These are phyloP conservation scores for Lepidotrigona ventralis DNA, from an alignment of 1,140 invertebrate genomes.

Conservation along the genomic window DNA sequence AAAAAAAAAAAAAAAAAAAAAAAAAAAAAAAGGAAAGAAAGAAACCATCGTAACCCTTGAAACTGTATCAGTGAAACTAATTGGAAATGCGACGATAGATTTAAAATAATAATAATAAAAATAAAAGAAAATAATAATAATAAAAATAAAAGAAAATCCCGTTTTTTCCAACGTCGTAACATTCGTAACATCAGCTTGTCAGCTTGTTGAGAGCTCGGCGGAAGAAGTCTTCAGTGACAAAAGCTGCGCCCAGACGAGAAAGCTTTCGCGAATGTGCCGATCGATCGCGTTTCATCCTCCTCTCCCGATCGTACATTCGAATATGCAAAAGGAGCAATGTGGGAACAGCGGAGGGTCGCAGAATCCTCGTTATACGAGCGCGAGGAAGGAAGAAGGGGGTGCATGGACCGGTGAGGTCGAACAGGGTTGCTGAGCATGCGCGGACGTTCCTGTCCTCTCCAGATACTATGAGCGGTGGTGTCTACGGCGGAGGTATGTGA, in stretches of 20 bases:
- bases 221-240: background rate
- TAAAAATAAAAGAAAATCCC: background rate
- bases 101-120: background rate
- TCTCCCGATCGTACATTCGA: constrained; percentile 29
- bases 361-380: constrained; percentile 22
- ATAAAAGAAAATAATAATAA: background rate
- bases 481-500: constrained; percentile 79
- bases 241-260: background rate
- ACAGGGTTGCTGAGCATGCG: constrained; percentile 63
- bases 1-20: background rate
- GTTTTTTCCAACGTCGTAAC: background rate
- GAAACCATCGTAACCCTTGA: background rate
- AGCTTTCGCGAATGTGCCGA: background rate
- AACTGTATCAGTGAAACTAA: background rate
- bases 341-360: constrained; percentile 7
- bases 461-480: constrained; percentile 79
- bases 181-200: background rate
- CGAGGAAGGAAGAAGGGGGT: background rate
- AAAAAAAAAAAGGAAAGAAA: no score
- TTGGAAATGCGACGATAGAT: background rate
- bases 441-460: constrained; percentile 52
- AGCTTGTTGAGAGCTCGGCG: background rate
- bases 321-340: constrained; percentile 38
- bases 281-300: constrained; percentile 39
- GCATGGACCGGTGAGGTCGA: constrained; percentile 43